Percentiles rank a stretch among this genome's conserved stretches.
These are phyloP conservation scores for Aquatica leii DNA, from an alignment of 2,888 invertebrate species.

Conservation along the genomic window DNA sequence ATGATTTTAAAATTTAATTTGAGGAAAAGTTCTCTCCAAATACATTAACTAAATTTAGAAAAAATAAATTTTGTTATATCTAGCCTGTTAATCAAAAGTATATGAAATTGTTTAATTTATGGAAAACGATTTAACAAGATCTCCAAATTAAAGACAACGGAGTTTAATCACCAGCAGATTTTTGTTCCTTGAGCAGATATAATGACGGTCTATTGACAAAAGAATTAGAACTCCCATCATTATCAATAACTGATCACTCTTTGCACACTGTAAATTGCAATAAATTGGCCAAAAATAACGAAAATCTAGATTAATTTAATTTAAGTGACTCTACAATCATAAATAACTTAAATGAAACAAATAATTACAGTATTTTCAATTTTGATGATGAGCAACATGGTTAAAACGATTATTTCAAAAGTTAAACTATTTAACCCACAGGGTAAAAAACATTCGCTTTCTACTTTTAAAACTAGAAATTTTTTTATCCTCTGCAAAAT, in stretches of 20 bases:
- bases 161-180: not conserved
- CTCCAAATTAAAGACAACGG: not conserved
- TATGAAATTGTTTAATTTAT: not conserved
- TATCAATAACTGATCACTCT: not conserved
- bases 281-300: not conserved
- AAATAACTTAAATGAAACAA: not conserved
- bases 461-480: not conserved
- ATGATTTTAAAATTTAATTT: not conserved
- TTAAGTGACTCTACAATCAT: too few relatives aligned
- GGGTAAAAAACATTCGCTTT: not conserved
- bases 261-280: not conserved
- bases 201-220: not conserved
- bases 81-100: not conserved
- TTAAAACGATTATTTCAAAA: not conserved
- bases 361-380: not conserved
- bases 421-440: not conserved
- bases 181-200: not conserved
- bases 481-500: not conserved
- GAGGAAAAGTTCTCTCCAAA: not conserved
- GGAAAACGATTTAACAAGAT: not conserved
- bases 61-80: not conserved
- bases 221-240: too few relatives aligned
- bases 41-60: too few relatives aligned
- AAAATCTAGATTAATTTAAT: too few relatives aligned
- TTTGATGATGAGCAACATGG: too few relatives aligned